Base-by-base conservation (phyloP, 2,797 vertebrate species). In the Etheostoma nigrum region DNA sequence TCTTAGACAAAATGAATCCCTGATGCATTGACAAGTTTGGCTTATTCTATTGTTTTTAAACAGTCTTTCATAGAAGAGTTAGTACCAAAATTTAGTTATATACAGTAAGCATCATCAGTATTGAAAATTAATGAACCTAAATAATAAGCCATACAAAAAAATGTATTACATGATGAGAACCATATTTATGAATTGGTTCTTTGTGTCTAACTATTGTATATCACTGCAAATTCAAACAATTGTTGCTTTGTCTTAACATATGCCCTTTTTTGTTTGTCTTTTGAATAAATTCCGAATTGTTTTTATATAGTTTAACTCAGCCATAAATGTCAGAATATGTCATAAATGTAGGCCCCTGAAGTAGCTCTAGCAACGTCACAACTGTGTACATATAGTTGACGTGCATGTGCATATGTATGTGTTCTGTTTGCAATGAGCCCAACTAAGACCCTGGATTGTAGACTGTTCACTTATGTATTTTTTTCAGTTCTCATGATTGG, bases 391-490 rank as follows among this genome's bases (percentile, higher is more conserved):
- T 30, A 30, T 62, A 63, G 8, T 47, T 51, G 18, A 40, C 30
- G 47, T 64, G 47, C 54, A 42, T 70, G 49, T 63, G 25, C 30
- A 47, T 73, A 58, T 52, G 23, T 42, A 40, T 36, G 47, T 49
- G n/a, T 67, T 9, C 16, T 21, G 47, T 67, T 55, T 67, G 52
- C 60, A 67, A 13, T 53, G 36, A 72, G 57, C 45, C 67, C 36
- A 36, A 10, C 36, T 36, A 68, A 70, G 47, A 72, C 45, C 18
- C 44, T 23, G 13, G 27, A 55, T 51, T 54, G 36, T 69, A 25
- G 64, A 72, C 36, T 79, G 21, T 77, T 70, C 54, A 23, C 19
- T 72, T 25, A 19, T 51, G 1, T 19, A 44, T 23, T 59, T 54
- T 40, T 51, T 70, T 47, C 25, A 65, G 19, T 21, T 12, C 55